A percentile compares a stretch with the other conserved stretches of the same genome.
phyloP scores from a whole-genome alignment of 23 tunicate species.

The Clavelina lepadiformis region DNA sequence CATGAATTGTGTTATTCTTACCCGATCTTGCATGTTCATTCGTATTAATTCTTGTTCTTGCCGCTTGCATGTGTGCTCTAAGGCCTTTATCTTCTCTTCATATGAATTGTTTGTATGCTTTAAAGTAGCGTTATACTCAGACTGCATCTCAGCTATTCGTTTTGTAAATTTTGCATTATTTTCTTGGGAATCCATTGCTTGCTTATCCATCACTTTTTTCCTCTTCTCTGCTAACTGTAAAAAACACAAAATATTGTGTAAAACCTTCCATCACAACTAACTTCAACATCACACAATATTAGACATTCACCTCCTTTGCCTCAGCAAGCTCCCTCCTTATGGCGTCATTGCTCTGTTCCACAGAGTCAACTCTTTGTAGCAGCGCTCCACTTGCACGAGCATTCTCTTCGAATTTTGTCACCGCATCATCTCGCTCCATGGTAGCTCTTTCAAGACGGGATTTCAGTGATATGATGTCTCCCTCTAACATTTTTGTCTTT shows the following conservation, averaged over 20 bases:
- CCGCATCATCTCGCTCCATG: slow-evolving; percentile 60
- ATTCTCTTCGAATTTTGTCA: slow-evolving; percentile 59
- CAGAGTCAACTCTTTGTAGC: slow-evolving; percentile 36
- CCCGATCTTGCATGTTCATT: slow-evolving; percentile 78
- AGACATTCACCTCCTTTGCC: slow-evolving; percentile 28
- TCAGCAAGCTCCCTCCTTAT: slow-evolving; percentile 28
- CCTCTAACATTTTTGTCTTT: slow-evolving; percentile 26
- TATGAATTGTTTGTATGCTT: slow-evolving; percentile 12
- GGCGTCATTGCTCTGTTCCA: slow-evolving; percentile 29
- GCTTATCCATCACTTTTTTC: slow-evolving; percentile 67
- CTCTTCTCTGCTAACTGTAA: slow-evolving; percentile 82
- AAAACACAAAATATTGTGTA: neutral
- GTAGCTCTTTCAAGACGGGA: slow-evolving; percentile 15
- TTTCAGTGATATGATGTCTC: slow-evolving; percentile 5
- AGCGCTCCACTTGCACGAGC: slow-evolving; percentile 63
- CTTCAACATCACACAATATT: neutral
- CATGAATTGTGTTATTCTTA: slow-evolving; percentile 6
- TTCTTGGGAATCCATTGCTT: slow-evolving; percentile 88
- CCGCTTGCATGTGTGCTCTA: slow-evolving; percentile 57
- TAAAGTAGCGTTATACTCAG: slow-evolving; percentile 27
- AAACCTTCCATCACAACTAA: no score
- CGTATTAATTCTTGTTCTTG: slow-evolving; percentile 87
- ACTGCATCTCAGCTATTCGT: slow-evolving; percentile 16
- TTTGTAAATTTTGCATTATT: slow-evolving; percentile 40
- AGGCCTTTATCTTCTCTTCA: slow-evolving; percentile 38